Evolutionary conservation across 2,113 vertebrate genomes (phyloP).

Genomic region (Tragelaphus strepsiceros): DNA sequence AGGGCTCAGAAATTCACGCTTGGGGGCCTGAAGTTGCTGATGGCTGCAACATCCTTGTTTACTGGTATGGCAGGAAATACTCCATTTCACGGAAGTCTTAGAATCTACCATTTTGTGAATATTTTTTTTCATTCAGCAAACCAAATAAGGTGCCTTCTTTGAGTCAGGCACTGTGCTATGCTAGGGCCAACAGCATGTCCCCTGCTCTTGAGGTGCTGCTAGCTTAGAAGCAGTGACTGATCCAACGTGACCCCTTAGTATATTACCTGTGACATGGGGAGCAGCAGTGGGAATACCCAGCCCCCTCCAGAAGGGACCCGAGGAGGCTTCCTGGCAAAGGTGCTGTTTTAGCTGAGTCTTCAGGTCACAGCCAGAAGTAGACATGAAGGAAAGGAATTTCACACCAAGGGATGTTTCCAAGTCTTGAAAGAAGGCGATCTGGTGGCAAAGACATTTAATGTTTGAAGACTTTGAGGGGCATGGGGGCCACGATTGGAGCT

Average conservation of each 20-base stretch:
- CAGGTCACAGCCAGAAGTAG: neutral
- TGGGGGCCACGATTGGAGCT: fast-evolving
- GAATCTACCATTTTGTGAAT: neutral
- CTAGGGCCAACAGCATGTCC: neutral
- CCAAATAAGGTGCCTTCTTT: neutral
- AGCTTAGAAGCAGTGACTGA: neutral
- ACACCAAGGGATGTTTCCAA: neutral
- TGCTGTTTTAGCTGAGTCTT: neutral
- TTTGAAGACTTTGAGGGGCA: neutral
- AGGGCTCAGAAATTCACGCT: neutral
- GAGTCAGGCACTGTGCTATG: neutral
- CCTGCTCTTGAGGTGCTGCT: neutral
- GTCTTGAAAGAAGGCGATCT: neutral
- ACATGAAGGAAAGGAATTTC: neutral
- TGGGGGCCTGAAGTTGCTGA: neutral
- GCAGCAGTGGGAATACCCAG: neutral
- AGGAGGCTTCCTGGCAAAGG: neutral
- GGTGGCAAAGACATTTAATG: neutral
- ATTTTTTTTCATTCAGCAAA: neutral
- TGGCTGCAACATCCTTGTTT: neutral
- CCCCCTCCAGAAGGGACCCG: neutral
- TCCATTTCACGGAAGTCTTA: neutral
- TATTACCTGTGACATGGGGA: neutral
- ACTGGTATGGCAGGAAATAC: neutral
- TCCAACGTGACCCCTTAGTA: too few species aligned